Conservation (phyloP, 1,140 invertebrate species). For the Drosophila sturtevanti region DNA sequence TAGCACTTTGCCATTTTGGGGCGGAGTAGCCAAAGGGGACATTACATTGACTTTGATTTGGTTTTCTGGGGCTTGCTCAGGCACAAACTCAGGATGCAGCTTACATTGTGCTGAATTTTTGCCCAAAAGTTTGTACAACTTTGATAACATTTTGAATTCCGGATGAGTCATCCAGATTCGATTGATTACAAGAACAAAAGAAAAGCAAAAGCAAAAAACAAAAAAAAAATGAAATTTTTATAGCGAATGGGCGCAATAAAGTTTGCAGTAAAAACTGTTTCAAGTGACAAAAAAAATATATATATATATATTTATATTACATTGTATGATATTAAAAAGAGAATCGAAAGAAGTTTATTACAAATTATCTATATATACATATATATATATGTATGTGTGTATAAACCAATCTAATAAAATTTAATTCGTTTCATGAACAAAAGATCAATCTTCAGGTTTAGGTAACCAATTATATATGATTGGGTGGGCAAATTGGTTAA, state of each 20-base stretch:
- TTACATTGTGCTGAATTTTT: constrained; percentile 49
- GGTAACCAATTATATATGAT: not conserved
- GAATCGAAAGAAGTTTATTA: not conserved
- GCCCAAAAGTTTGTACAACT: constrained; percentile 48
- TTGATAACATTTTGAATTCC: constrained; percentile 56
- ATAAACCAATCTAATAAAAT: too few species aligned
- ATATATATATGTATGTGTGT: too few species aligned
- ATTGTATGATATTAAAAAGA: not conserved
- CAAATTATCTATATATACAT: too few species aligned
- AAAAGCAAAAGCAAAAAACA: not conserved
- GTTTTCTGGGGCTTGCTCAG: not conserved
- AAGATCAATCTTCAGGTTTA: not conserved
- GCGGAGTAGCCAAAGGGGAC: not conserved
- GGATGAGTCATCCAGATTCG: constrained; percentile 49
- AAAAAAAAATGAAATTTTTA: not conserved
- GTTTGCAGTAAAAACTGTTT: constrained; percentile 1
- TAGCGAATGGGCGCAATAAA: not conserved
- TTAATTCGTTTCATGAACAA: too few species aligned
- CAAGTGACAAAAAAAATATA: not conserved
- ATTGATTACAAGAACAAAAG: constrained; percentile 33
- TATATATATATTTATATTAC: too few species aligned
- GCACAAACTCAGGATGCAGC: constrained; percentile 6
- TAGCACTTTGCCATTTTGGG: not conserved
- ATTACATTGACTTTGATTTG: constrained; percentile 15
- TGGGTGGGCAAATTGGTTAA: not conserved